Base-by-base conservation (phyloP, 2,888 invertebrate genomes). In the Coelopa pilipes region DNA sequence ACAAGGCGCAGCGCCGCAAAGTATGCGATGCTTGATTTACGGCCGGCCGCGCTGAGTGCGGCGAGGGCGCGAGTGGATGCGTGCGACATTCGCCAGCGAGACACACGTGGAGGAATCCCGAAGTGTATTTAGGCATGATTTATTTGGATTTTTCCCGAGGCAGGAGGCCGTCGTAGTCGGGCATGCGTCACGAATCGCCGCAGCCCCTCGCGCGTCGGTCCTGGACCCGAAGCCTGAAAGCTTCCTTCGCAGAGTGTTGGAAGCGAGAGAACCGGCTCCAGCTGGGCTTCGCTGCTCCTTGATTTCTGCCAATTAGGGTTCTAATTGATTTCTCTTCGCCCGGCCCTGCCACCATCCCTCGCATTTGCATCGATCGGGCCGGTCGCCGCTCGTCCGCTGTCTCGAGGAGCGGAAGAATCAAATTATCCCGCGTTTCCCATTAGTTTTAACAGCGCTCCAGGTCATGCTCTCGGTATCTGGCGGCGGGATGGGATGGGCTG, bases 101-200 rank as follows among this genome's bases (percentile, higher is more conserved):
- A 82, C 82, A 82, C 82, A 84, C 84, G 85, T 83, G 84, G 79
- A 85, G 85, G 81, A 82, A 84, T 84, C 83, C 7, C 83, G 80
- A 79, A 83, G 83, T 81, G 77, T 77, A 57, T 72, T 65, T 63
- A 73, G 72, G 74, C 75, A 76, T 78, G 77, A 78, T 78, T 78
- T 78, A 78, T 77, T 74, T 78, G 75, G 73, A 76, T 74, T 78
- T 76, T 74, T 77, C 34, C 34, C 4, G 7, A 11, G n/a, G 59
- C 2, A 19, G 62, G n/a, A 62, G 15, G 45, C 34, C 45, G 57
- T 49, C n/a, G 24, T 45, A 24, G n/a, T 60, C 53, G 75, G 76
- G 76, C 76, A 78, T 75, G 78, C 78, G 76, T 78, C 76, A 78
- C 78, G 76, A 78, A 78, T 78, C 76, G 72, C 74, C 12, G 66